Base-by-base conservation (phyloP, 1,140 invertebrate species). In the Hyles vespertilio region DNA sequence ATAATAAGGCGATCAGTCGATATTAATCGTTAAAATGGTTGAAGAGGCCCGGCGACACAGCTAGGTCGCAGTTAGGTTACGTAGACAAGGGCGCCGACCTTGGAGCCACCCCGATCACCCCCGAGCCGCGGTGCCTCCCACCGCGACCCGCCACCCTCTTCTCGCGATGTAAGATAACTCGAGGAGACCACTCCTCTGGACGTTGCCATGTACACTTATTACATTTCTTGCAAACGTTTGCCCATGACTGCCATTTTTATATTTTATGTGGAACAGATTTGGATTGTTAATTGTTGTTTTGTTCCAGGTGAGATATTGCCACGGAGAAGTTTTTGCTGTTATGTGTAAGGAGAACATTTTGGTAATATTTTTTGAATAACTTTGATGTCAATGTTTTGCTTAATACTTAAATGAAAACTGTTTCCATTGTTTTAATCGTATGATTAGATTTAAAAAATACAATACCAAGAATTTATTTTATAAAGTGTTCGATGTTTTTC, bases 1-100 rank as follows among this genome's bases (percentile, higher is more conserved):
- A 58, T 58, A 58, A 34, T 36, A 49, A 33, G 47, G 49, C 47
- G 6, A 63, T 63, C 55, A 69, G 72, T 72, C 63, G 69, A 70
- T 74, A 77, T 72, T 72, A 74, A 77, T 72, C 65, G 65, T 69
- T 65, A 61, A 64, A 72, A 58, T 63, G 48, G 65, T 49, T 58
- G 45, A 54, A 61, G 62, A 32, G 55, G 53, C 40, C 52, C 64
- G 69, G 74, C 71, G 74, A 72, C 72, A 65, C 56, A 77, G 71
- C 74, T 70, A 67, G 73, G 72, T 76, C 74, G 74, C 61, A 70
- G 64, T 77, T 72, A 77, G 72, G 72, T 74, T 79, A 77, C 72
- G 68, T 74, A 69, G 72, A 59, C 73, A 65, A 78, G 75, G 77
- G 73, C 73, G 75, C 67, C 60, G 77, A 80, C 77, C 77, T 80